Evolutionary conservation across 2,113 vertebrate genomes (phyloP).

Genomic region (Lathamus discolor): DNA sequence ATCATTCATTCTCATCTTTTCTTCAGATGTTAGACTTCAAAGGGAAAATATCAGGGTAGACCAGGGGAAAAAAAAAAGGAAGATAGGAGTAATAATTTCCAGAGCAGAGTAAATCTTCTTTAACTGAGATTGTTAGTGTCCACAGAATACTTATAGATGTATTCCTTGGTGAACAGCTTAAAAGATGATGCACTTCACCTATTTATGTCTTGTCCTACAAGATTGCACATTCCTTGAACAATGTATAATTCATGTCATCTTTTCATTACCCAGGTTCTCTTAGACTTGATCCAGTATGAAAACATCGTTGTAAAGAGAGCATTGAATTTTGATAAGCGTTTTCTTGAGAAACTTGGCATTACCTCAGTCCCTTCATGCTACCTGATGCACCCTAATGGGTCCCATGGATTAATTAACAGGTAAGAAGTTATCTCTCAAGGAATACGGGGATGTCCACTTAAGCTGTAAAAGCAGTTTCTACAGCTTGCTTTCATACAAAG

Average conservation of each 20-base stretch:
- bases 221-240: not conserved
- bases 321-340: conserved; percentile 73
- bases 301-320: conserved; percentile 81
- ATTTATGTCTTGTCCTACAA: not conserved
- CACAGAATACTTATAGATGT: not conserved
- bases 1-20: not conserved
- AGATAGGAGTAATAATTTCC: not conserved
- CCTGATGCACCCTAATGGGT: conserved; percentile 85
- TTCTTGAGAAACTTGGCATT: conserved; percentile 81
- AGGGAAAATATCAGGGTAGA: not conserved
- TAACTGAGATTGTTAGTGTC: not conserved
- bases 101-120: not conserved
- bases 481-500: not conserved
- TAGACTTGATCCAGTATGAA: conserved; percentile 87
- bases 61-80: not conserved
- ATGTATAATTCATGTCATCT: not conserved
- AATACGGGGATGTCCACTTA: not conserved
- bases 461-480: not conserved
- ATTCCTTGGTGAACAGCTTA: not conserved
- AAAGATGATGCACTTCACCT: not conserved
- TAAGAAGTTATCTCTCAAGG: conserved; percentile 66
- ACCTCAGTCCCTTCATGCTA: conserved; percentile 80
- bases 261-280: conserved; percentile 79
- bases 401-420: conserved; percentile 79
- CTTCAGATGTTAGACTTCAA: not conserved